Conservation (phyloP, 2,113 vertebrate species). For the Ochotona curzoniae region DNA sequence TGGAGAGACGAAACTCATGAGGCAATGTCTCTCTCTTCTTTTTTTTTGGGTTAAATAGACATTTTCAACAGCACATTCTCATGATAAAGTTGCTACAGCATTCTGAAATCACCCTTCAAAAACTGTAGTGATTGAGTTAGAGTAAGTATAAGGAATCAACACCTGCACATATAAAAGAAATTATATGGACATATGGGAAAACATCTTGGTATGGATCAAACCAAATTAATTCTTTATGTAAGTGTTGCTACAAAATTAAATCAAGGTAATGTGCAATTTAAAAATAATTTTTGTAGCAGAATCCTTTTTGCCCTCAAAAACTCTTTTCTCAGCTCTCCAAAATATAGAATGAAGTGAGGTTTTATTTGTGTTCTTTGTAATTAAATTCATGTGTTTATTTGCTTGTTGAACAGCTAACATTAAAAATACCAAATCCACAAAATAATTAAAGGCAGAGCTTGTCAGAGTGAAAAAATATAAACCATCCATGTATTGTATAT, state of each 20-base stretch:
- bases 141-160: not conserved
- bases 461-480: not conserved
- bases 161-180: not conserved
- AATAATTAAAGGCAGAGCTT: not conserved
- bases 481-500: not conserved
- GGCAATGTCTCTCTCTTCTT: not conserved
- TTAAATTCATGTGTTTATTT: not conserved
- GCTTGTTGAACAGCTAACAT: not conserved
- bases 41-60: not conserved
- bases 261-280: not conserved
- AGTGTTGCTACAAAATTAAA: not conserved
- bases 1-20: not conserved
- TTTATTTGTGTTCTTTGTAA: constrained; percentile 15
- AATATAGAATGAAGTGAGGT: not conserved
- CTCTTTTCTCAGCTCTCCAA: not conserved
- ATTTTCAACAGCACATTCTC: not conserved
- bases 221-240: not conserved
- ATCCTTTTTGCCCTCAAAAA: not conserved
- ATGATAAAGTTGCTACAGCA: not conserved
- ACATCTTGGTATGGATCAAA: not conserved
- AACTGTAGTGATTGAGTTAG: not conserved
- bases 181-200: not conserved
- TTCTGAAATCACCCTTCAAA: not conserved
- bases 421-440: not conserved
- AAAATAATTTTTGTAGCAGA: not conserved